Evolutionary conservation across 2,888 invertebrate genomes (phyloP).

Genomic region (Thera obeliscata): DNA sequence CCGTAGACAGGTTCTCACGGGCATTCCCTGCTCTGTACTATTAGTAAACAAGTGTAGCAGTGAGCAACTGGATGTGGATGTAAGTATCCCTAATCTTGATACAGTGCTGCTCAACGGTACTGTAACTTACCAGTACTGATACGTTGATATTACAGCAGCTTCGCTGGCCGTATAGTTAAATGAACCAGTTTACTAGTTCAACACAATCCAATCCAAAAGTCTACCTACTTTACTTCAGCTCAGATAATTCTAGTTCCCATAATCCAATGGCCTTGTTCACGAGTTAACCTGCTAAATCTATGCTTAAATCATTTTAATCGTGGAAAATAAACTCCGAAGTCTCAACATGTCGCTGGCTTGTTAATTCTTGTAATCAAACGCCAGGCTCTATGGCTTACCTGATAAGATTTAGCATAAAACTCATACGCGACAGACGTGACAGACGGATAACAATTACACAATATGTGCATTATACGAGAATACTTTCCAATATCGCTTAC

Average conservation of each 20-base stretch:
- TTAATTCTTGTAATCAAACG: conserved; percentile 41
- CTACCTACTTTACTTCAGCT: not conserved
- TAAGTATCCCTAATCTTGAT: conserved; percentile 2
- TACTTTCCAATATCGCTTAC: conserved; percentile 15
- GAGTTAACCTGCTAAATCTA: not conserved
- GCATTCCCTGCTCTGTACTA: conserved; percentile 54
- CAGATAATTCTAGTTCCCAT: not conserved
- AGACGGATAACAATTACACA: conserved; percentile 48
- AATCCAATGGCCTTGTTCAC: conserved; percentile 2
- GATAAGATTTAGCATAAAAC: conserved; percentile 40
- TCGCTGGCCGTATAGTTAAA: not conserved
- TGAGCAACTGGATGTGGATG: conserved; percentile 2
- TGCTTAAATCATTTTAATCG: not conserved
- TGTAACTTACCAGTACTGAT: not conserved
- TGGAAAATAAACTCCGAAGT: not conserved
- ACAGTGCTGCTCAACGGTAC: not conserved
- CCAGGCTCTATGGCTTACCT: conserved; percentile 34
- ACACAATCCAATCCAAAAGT: not conserved
- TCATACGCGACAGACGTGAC: conserved; percentile 15
- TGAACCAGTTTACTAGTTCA: not conserved
- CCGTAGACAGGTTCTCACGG: conserved; percentile 54
- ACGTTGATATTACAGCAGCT: not conserved
- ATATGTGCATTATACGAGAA: conserved; percentile 16
- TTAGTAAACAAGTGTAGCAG: conserved; percentile 41
- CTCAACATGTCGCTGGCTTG: conserved; percentile 28